phyloP scores from a whole-genome alignment of 2,113 vertebrate genomes.

The Ellobius talpinus region DNA sequence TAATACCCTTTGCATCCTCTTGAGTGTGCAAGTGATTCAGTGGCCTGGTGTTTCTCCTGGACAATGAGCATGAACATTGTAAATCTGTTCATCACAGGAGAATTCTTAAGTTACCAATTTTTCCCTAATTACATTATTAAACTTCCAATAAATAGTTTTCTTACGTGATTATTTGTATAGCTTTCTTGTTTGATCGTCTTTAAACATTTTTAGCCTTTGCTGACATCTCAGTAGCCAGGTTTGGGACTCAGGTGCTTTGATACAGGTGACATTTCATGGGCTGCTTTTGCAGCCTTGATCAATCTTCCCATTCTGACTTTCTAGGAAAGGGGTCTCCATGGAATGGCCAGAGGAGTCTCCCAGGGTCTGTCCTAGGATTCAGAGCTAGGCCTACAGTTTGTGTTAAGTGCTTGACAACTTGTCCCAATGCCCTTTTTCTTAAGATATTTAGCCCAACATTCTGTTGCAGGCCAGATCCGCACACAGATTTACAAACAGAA shows the following conservation, averaged over 20 bases:
- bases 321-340: not conserved
- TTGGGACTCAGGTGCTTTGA: not conserved
- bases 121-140: not conserved
- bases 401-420: not conserved
- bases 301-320: not conserved
- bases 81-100: not conserved
- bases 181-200: not conserved
- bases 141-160: not conserved
- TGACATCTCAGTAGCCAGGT: not conserved
- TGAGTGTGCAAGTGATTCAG: not conserved
- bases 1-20: not conserved
- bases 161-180: not conserved
- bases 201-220: constrained; percentile 7
- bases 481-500: not conserved
- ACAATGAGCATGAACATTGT: not conserved
- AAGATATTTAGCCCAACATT: not conserved
- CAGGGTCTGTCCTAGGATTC: not conserved
- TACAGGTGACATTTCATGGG: not conserved
- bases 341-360: not conserved
- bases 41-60: not conserved
- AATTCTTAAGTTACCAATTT: not conserved
- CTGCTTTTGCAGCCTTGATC: not conserved
- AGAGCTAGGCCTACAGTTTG: not conserved
- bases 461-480: not conserved
- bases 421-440: not conserved